Evolutionary conservation across 2,797 vertebrate species (phyloP).

Genomic region (Champsocephalus gunnari): DNA sequence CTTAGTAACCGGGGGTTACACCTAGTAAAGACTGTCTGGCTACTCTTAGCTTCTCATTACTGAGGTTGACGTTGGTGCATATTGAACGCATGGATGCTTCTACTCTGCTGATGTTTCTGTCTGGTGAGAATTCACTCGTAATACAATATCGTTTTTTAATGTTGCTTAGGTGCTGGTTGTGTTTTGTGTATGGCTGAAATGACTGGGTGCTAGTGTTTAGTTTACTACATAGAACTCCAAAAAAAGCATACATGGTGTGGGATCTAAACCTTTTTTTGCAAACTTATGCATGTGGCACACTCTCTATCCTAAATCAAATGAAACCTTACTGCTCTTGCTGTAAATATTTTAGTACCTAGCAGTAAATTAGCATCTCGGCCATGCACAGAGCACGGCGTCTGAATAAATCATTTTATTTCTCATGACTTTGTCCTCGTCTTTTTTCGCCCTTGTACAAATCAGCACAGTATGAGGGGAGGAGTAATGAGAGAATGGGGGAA

Average conservation of each 20-base stretch:
- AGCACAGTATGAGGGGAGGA: conserved; percentile 9
- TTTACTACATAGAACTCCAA: background rate
- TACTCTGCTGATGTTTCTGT: background rate
- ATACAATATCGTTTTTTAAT: background rate
- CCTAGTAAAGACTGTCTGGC: no score
- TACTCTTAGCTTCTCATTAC: background rate
- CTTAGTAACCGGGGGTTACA: no score
- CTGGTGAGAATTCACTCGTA: background rate
- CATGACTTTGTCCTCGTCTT: conserved; percentile 45
- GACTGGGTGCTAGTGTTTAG: background rate
- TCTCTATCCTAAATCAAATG: conserved; percentile 36
- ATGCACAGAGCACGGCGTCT: conserved; percentile 18
- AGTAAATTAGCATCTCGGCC: conserved; percentile 40
- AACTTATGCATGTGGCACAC: background rate
- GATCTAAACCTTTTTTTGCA: conserved; percentile 8
- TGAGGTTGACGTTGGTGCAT: background rate
- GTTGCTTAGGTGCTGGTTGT: background rate
- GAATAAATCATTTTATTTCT: conserved; percentile 51
- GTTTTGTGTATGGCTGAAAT: background rate
- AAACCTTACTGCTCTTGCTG: conserved; percentile 11
- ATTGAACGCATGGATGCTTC: background rate
- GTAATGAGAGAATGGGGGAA: background rate
- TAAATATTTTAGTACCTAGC: background rate
- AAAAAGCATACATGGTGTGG: background rate
- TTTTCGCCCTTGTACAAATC: conserved; percentile 21